A percentile compares a stretch with the other conserved stretches of the same genome.
Evolutionary conservation across 2,113 vertebrate genomes (phyloP).

Genomic region (Meriones unguiculatus): DNA sequence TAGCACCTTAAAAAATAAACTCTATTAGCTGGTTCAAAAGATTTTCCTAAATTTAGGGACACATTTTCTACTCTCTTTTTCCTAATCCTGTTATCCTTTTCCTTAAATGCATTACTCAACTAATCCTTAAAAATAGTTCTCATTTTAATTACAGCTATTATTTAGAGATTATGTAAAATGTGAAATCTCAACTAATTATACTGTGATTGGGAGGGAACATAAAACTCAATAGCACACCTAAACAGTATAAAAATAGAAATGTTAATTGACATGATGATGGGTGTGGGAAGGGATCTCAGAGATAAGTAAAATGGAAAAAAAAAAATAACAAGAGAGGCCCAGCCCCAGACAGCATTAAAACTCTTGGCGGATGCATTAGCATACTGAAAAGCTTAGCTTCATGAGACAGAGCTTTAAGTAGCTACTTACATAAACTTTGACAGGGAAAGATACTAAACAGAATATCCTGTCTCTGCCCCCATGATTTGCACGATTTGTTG

Average conservation of each 20-base stretch:
- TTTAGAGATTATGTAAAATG: slow-evolving; percentile 59
- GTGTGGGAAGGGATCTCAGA: slow-evolving; percentile 47
- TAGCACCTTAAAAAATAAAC: background rate
- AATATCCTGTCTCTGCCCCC: background rate
- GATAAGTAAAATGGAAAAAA: slow-evolving; percentile 47
- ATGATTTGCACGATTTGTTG: slow-evolving; percentile 4
- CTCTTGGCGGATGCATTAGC: background rate
- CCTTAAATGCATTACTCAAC: background rate
- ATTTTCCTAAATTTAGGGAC: background rate
- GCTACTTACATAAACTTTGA: background rate
- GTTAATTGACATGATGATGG: slow-evolving; percentile 44
- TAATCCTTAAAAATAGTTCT: background rate
- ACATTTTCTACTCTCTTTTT: background rate
- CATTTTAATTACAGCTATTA: slow-evolving; percentile 57
- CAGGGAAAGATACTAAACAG: background rate
- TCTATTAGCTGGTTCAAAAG: background rate
- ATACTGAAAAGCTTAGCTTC: background rate
- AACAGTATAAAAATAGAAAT: slow-evolving; percentile 57
- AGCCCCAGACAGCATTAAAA: background rate
- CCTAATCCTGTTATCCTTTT: background rate
- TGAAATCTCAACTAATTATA: slow-evolving; percentile 49
- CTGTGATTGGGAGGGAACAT: slow-evolving; percentile 48
- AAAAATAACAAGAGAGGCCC: slow-evolving; percentile 29
- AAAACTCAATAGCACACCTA: slow-evolving; percentile 35
- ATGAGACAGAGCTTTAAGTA: background rate